These are phyloP conservation scores for Willowsia nigromaculata DNA, from an alignment of 2,888 invertebrate species.

Conservation along the genomic window DNA sequence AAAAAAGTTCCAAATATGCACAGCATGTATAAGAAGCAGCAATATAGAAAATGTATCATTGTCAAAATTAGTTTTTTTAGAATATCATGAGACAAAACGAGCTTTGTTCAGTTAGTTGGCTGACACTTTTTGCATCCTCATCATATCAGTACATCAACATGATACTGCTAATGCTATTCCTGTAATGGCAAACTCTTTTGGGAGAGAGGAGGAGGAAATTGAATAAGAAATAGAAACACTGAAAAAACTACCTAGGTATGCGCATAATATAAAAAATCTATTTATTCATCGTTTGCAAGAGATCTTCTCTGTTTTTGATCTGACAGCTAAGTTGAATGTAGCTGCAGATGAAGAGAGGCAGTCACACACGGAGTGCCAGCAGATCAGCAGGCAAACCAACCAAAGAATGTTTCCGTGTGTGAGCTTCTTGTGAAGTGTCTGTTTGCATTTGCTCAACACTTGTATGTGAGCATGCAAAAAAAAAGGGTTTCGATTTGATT, in stretches of 20 bases:
- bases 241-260: too few relatives aligned
- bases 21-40: too few relatives aligned
- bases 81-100: too few relatives aligned
- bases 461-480: not conserved
- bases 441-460: not conserved
- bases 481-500: too few relatives aligned
- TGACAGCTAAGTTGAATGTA: not conserved
- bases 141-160: not conserved
- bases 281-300: not conserved
- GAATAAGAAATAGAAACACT: not conserved
- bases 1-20: too few relatives aligned
- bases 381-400: not conserved
- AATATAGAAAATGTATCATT: too few relatives aligned
- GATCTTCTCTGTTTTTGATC: not conserved
- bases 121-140: not conserved
- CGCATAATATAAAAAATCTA: too few relatives aligned
- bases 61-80: too few relatives aligned
- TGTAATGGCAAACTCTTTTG: not conserved
- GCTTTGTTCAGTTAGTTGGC: too few relatives aligned
- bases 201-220: conserved; percentile 1
- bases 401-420: not conserved
- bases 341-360: not conserved
- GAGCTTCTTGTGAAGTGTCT: not conserved
- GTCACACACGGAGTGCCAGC: conserved; percentile 5
- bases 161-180: not conserved